Evolutionary conservation across 2,797 vertebrate species (phyloP).

Genomic region (Chaunax sp.): DNA sequence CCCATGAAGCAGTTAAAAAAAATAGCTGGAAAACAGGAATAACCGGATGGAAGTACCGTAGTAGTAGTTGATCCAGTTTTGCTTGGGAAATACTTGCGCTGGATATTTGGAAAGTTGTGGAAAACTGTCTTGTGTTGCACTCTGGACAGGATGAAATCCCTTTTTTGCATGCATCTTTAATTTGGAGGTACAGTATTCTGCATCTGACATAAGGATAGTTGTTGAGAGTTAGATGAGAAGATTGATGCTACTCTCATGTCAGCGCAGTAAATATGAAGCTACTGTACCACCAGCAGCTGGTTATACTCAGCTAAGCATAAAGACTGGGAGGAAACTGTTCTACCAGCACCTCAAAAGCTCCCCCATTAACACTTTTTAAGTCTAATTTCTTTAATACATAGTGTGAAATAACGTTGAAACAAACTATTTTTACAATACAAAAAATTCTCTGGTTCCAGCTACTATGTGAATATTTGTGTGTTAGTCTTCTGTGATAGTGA

Average conservation of each 20-base stretch:
- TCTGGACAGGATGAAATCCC: neutral
- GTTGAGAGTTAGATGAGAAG: neutral
- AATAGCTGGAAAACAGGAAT: conserved; percentile 41
- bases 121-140: neutral
- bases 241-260: neutral
- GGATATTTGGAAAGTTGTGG: conserved; percentile 16
- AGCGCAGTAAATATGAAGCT: neutral
- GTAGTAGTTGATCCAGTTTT: conserved; percentile 26
- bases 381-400: too few relatives aligned
- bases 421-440: neutral
- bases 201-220: neutral
- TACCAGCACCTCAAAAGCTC: neutral
- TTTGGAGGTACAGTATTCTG: conserved; percentile 8
- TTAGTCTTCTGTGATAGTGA: neutral
- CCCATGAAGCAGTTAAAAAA: conserved; percentile 37
- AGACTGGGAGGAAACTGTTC: neutral
- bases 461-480: neutral
- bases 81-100: conserved; percentile 25
- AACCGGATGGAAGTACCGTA: conserved; percentile 10
- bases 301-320: neutral
- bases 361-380: neutral
- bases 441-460: neutral
- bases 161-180: neutral
- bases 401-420: neutral
- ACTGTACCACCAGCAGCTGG: neutral